Percentiles rank a stretch among this genome's conserved stretches.
Conservation (phyloP, 1,140 invertebrate genomes). For the Leptopilina boulardi region DNA sequence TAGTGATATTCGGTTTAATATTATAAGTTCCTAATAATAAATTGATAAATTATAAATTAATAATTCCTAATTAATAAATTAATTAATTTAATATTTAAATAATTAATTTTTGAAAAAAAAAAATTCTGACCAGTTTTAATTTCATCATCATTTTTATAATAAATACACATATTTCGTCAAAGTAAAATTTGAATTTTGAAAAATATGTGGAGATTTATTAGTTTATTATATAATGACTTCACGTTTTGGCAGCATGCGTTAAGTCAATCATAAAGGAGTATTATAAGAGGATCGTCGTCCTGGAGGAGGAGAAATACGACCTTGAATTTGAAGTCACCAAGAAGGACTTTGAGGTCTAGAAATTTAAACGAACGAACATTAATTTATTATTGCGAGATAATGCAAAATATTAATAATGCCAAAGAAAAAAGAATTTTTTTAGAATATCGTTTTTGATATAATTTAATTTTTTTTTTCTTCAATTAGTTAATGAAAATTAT, state of each 20-base stretch:
- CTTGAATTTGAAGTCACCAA: conserved; percentile 95
- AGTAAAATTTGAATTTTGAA: not conserved
- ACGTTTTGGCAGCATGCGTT: conserved; percentile 83
- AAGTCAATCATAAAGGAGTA: conserved; percentile 91
- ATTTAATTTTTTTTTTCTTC: conserved; percentile 29
- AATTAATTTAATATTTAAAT: too few species aligned
- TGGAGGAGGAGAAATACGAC: conserved; percentile 98
- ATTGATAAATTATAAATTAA: too few species aligned
- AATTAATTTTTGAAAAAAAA: too few species aligned
- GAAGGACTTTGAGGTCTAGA: conserved; percentile 90
- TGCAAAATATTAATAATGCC: conserved; percentile 61
- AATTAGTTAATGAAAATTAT: not conserved
- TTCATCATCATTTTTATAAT: not conserved
- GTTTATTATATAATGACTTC: conserved; percentile 57
- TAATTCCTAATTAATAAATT: too few species aligned
- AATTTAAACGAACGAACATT: conserved; percentile 43
- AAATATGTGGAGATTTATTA: conserved; percentile 8
- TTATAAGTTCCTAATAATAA: too few species aligned
- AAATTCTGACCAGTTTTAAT: too few species aligned
- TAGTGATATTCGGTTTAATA: too few species aligned
- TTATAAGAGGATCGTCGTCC: conserved; percentile 88
- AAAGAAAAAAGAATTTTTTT: conserved; percentile 3
- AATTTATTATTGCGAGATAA: conserved; percentile 56
- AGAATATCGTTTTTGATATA: conserved; percentile 36
- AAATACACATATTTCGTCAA: not conserved